Conservation (phyloP, 2,113 vertebrate species). For the Zingel zingel region DNA sequence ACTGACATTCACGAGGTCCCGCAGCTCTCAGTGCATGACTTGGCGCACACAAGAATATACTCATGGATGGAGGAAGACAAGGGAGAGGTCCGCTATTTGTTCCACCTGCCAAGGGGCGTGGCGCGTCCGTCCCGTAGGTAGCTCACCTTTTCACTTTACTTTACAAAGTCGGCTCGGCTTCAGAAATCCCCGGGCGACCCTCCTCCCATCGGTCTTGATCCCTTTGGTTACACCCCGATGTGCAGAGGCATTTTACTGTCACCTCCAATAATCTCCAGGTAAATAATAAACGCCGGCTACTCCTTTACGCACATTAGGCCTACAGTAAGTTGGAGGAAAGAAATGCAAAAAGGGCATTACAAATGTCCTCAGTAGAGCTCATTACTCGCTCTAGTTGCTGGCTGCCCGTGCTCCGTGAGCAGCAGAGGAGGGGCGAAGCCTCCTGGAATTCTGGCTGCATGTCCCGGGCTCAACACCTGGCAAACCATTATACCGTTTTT, state of each 20-base stretch:
- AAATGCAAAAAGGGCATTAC: neutral
- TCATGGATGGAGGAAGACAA: conserved; percentile 28
- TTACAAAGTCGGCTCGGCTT: conserved; percentile 29
- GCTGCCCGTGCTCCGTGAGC: conserved; percentile 54
- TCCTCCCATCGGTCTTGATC: conserved; percentile 61
- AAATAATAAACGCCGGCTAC: neutral
- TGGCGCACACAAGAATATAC: neutral
- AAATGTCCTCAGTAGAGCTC: neutral
- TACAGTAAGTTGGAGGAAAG: neutral
- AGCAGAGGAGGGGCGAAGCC: conserved; percentile 66
- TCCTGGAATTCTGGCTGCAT: conserved; percentile 27
- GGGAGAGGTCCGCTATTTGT: conserved; percentile 71
- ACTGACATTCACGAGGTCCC: conserved; percentile 33
- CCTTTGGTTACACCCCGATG: conserved; percentile 59
- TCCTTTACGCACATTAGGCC: neutral
- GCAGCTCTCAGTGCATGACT: conserved; percentile 1
- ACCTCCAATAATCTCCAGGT: conserved; percentile 30
- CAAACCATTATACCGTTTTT: conserved; percentile 32
- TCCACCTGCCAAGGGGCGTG: conserved; percentile 74
- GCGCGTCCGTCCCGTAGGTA: conserved; percentile 33
- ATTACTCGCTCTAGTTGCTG: neutral
- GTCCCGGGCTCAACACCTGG: conserved; percentile 30
- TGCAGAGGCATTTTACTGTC: conserved; percentile 42
- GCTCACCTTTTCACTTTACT: conserved; percentile 57
- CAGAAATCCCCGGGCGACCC: conserved; percentile 54